These are phyloP conservation scores for Perithous albicinctus DNA, from an alignment of 2,888 invertebrate genomes.

Conservation along the genomic window DNA sequence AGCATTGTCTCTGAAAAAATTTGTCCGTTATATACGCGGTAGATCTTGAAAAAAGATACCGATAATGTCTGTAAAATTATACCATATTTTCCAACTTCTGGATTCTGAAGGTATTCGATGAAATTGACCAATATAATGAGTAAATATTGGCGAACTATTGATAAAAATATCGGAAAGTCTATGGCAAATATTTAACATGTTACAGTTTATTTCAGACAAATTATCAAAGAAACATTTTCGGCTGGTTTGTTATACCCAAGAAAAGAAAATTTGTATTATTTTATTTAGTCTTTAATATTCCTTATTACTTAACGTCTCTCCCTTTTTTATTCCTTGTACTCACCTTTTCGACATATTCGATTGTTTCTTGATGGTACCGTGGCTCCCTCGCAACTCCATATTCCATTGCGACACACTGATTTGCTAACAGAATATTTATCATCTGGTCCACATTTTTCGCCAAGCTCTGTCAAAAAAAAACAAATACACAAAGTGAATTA, in stretches of 20 bases:
- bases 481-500: conserved; percentile 4
- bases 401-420: conserved; percentile 71
- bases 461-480: conserved; percentile 74
- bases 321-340: neutral
- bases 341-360: conserved; percentile 76
- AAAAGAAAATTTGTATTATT: neutral
- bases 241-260: neutral
- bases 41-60: too few species aligned
- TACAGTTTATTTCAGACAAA: too few species aligned
- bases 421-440: conserved; percentile 62
- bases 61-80: too few species aligned
- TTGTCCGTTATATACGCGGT: too few species aligned
- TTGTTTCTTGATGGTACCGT: conserved; percentile 72
- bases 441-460: conserved; percentile 71
- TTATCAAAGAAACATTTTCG: too few species aligned
- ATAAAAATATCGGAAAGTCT: too few species aligned
- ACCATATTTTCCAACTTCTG: too few species aligned
- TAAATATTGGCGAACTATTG: too few species aligned
- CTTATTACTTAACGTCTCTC: neutral
- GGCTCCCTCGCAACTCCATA: conserved; percentile 74
- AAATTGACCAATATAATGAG: too few species aligned
- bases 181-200: too few species aligned
- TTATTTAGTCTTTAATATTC: neutral
- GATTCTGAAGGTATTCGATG: too few species aligned
- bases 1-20: too few species aligned